Evolutionary conservation across 1,140 invertebrate genomes (phyloP).

Genomic region (Thereuonema tuberculata): DNA sequence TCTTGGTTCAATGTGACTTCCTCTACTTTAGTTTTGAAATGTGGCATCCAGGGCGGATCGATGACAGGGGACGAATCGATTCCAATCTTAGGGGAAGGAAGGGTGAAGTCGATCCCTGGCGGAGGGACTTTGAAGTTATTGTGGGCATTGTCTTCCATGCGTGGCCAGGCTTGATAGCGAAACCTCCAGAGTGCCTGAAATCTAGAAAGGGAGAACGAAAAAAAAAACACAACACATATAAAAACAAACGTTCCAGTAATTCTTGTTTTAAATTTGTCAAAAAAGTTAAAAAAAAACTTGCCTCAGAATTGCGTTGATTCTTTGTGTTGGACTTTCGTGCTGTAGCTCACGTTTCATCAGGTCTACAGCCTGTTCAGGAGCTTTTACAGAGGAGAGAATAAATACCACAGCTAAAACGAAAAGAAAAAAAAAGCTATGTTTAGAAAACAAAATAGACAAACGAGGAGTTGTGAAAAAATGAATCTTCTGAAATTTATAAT

Average conservation of each 20-base stretch:
- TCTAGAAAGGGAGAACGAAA: conserved; percentile 36
- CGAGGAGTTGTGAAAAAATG: no score
- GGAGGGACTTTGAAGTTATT: conserved; percentile 92
- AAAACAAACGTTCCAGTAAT: background rate
- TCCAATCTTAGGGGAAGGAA: conserved; percentile 96
- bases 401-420: conserved; percentile 70
- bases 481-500: no score
- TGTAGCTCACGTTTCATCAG: conserved; percentile 76
- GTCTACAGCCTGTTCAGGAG: conserved; percentile 68
- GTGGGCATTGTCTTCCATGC: conserved; percentile 96
- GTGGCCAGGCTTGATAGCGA: conserved; percentile 95
- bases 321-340: conserved; percentile 56
- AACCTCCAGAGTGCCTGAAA: conserved; percentile 94
- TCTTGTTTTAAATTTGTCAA: no score
- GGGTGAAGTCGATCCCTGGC: conserved; percentile 94
- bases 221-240: conserved; percentile 10
- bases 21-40: conserved; percentile 95
- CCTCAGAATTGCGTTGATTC: conserved; percentile 68
- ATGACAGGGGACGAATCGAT: conserved; percentile 85
- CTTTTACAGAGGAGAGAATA: conserved; percentile 77
- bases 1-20: conserved; percentile 98
- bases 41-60: conserved; percentile 97
- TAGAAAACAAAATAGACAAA: no score
- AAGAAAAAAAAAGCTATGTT: background rate
- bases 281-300: no score